These are phyloP conservation scores for Saxidomus purpurata DNA, from an alignment of 1,140 invertebrate genomes.

Conservation along the genomic window DNA sequence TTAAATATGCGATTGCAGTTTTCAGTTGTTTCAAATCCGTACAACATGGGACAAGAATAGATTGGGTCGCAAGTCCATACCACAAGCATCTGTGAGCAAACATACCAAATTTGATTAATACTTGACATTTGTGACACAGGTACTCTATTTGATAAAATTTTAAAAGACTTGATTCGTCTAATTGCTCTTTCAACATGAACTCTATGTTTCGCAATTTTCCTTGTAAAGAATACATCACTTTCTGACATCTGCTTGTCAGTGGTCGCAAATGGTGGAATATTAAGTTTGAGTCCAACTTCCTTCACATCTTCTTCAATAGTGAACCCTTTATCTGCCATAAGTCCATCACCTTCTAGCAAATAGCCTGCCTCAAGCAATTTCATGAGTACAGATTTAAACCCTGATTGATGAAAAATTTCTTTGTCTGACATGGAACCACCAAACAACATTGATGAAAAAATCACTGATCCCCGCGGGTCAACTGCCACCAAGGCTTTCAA, in stretches of 20 bases:
- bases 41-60: too few relatives aligned
- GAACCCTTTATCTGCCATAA: conserved; percentile 1
- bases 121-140: background rate
- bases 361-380: background rate
- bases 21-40: too few relatives aligned
- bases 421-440: background rate
- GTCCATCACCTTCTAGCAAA: background rate
- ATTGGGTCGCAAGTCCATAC: too few relatives aligned
- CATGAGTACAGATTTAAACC: background rate
- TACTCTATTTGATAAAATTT: background rate
- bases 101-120: conserved; percentile 71
- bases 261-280: background rate
- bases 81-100: too few relatives aligned
- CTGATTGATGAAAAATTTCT: background rate
- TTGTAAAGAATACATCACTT: background rate
- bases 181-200: conserved; percentile 30
- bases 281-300: background rate
- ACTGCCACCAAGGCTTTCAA: background rate
- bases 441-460: background rate
- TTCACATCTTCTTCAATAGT: background rate
- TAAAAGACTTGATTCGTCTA: background rate
- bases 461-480: background rate
- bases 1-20: too few relatives aligned
- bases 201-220: background rate
- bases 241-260: background rate